Evolutionary conservation across 2,888 invertebrate genomes (phyloP), one percentile per base, ranked within the genome.

Genomic region (Yponomeuta evonymella): DNA sequence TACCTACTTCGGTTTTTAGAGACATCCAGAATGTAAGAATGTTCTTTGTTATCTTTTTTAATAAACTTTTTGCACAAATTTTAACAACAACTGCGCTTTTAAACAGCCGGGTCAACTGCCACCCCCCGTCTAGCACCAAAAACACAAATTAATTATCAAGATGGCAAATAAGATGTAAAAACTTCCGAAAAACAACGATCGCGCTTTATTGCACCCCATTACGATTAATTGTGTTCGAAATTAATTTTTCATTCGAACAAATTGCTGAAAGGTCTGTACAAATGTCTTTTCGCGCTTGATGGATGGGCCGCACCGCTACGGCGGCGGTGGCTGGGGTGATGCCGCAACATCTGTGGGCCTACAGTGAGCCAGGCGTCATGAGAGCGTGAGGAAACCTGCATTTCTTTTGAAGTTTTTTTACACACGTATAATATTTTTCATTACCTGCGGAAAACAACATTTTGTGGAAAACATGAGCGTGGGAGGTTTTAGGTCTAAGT

Each of bases 181-280:
- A 92, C 85, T 90, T 90, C 86, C 81, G 3, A 58, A 84, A 68
- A 91, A 92, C 89, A 90, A 81, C 92, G 84, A 90, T 92, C 90
- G 92, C 84, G 82, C 87, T 91, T 91, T 89, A 92, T 92, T 88
- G 84, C 88, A 77, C 78, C 78, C 83, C 86, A 90, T 92, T 90
- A 90, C 51, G 85, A 91, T 90, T 90, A 92, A 92, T 92, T 91
- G 90, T 90, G 85, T 87, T 87, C 87, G 83, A 90, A 90, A 91
- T 90, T 89, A 90, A 92, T 92, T 90, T 91, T 90, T 90, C 92
- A 90, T 90, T 90, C 86, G 87, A 85, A 90, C 90, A 89, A 91
- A 92, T 92, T 88, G 83, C 85, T 81, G 84, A 84, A 86, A 85
- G 86, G 84, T 84, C 73, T 82, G 78, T 85, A 84, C 85, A 84